A percentile compares a stretch with the other conserved stretches of the same genome.
phyloP scores from a whole-genome alignment of 2,113 vertebrate species.

The Ursus arctos region DNA sequence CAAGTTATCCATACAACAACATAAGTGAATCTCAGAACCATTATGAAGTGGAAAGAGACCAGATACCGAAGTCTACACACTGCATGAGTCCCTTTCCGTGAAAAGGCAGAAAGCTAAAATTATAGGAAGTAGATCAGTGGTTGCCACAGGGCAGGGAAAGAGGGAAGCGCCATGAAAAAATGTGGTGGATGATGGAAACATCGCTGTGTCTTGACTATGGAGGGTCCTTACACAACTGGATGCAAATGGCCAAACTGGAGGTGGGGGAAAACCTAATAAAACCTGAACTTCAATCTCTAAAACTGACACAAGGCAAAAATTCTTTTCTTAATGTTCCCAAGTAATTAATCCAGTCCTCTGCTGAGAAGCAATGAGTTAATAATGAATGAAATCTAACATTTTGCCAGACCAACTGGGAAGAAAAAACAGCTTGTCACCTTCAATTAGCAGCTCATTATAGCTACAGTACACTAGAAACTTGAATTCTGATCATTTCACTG shows the following conservation, averaged over 20 bases:
- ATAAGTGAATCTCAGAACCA: slow-evolving; percentile 16
- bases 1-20: not conserved
- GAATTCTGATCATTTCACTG: slow-evolving; percentile 64
- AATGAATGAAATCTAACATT: slow-evolving; percentile 81
- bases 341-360: slow-evolving; percentile 51
- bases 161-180: not conserved
- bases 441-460: slow-evolving; percentile 59
- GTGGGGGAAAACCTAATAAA: not conserved
- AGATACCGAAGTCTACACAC: not conserved
- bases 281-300: slow-evolving; percentile 37
- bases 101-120: not conserved
- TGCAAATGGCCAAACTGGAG: not conserved
- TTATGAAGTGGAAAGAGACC: not conserved
- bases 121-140: not conserved
- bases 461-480: not conserved
- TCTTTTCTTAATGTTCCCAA: slow-evolving; percentile 23
- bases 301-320: slow-evolving; percentile 40
- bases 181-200: not conserved
- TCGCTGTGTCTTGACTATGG: not conserved
- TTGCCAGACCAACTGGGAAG: slow-evolving; percentile 71
- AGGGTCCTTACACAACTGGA: not conserved
- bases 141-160: not conserved
- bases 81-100: not conserved
- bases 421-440: slow-evolving; percentile 39
- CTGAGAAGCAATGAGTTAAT: slow-evolving; percentile 70